Conservation (phyloP, 92 coral and sea anemone species). For the Anthopleura xanthogrammica region DNA sequence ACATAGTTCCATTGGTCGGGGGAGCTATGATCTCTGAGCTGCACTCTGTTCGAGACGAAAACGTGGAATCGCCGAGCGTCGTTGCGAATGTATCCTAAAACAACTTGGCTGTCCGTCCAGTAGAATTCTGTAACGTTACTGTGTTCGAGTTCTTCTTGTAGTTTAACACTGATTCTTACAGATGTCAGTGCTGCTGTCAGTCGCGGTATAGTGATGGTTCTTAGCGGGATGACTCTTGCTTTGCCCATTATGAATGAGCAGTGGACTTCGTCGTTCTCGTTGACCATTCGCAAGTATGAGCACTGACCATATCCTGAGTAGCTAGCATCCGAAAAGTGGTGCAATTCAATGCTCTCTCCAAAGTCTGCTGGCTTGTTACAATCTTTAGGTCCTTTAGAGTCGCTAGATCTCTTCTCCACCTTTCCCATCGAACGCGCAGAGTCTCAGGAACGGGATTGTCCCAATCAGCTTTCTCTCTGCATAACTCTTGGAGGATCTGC, state of each 20-base stretch:
- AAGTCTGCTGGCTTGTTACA: too few species aligned
- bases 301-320: neutral
- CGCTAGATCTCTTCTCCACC: too few species aligned
- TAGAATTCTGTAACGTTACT: neutral
- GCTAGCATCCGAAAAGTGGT: neutral
- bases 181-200: neutral
- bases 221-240: neutral
- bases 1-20: neutral
- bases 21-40: neutral
- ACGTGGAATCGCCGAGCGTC: neutral
- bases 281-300: neutral
- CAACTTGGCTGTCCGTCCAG: neutral
- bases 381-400: too few species aligned
- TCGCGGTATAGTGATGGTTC: neutral
- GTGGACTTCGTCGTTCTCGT: constrained; percentile 1
- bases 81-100: neutral
- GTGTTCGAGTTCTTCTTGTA: neutral
- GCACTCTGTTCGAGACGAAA: neutral
- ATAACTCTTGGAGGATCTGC: too few species aligned
- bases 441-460: too few species aligned
- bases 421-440: too few species aligned
- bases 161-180: neutral
- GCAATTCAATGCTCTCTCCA: neutral
- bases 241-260: neutral
- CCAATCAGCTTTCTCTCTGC: too few species aligned